Evolutionary conservation across 1,140 invertebrate species (phyloP), one percentile per base, ranked within the genome.

Genomic region (Panagrolaimus sp.): DNA sequence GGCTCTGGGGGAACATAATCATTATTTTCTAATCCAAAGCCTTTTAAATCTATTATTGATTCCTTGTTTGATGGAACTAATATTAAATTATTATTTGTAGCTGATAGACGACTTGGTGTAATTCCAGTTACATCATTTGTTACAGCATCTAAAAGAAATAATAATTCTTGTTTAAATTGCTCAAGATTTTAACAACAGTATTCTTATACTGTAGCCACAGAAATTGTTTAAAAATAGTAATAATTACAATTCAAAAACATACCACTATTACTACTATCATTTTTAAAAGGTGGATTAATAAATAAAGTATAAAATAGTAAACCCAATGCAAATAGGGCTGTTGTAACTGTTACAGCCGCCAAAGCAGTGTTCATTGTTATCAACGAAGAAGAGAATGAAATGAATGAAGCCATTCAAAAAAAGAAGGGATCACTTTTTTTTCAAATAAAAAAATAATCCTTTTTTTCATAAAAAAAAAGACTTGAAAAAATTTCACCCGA

Each of bases 301-400:
- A 57, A 57, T 11, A 57, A 20, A 27, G 51, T 27, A 57, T 57
- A 57, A 20, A 57, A 20, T 5, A 57, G n/a, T 11, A 57, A 16
- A 13, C 51, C 51, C 51, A 57, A 16, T 9, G 51, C 51, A 27
- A 57, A 57, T 25, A 57, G 9, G 14, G 51, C 51, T 20, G 27
- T 57, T 11, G 51, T 27, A 11, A 27, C 11, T 11, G 51, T 57
- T 9, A 27, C 27, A 20, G n/a, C n/a, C 9, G 51, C 51, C 20
- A 57, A 27, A 14, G n/a, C n/a, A 27, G n/a, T 25, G 51, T 57
- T 57, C 51, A 57, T 57, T 16, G 51, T 27, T 27, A 57, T n/a
- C 51, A 57, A 25, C 9, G 51, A 57, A 27, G n/a, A n/a, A n/a
- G n/a, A n/a, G n/a, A 57, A 20, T 57, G 51, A 16, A 20, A 57